These are phyloP conservation scores for Gadus chalcogrammus DNA, from an alignment of 2,113 vertebrate species.

Conservation along the genomic window DNA sequence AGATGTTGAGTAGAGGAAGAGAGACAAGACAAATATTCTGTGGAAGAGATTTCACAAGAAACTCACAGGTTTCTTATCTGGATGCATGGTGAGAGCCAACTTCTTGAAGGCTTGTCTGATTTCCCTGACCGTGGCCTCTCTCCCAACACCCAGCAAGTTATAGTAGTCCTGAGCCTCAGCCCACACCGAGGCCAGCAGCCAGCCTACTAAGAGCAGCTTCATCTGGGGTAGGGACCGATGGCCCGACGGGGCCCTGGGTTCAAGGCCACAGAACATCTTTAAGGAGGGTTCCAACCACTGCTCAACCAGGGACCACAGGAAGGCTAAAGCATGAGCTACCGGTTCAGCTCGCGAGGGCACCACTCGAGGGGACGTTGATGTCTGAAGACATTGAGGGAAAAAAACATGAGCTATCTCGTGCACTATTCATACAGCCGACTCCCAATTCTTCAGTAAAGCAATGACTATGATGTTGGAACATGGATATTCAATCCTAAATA, in stretches of 20 bases:
- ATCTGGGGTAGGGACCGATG: neutral
- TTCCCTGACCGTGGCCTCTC: constrained; percentile 89
- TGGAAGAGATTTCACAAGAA: neutral
- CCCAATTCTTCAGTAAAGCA: too few relatives aligned
- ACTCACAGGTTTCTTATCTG: constrained; percentile 97
- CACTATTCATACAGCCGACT: too few relatives aligned
- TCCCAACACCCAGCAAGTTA: constrained; percentile 83
- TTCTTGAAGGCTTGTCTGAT: constrained; percentile 96
- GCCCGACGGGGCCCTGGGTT: too few relatives aligned
- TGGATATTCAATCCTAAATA: too few relatives aligned
- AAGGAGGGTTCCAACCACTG: neutral
- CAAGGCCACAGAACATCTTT: neutral
- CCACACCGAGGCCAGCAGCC: constrained; percentile 52
- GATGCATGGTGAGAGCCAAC: constrained; percentile 92
- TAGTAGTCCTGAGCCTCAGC: constrained; percentile 84
- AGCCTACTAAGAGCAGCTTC: constrained; percentile 8
- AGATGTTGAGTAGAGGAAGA: constrained; percentile 47
- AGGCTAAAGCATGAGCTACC: too few relatives aligned
- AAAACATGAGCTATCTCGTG: too few relatives aligned
- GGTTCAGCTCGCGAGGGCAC: too few relatives aligned
- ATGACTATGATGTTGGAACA: too few relatives aligned
- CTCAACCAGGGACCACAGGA: neutral
- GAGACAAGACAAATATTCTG: neutral
- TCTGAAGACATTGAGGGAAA: too few relatives aligned
- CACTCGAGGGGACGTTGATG: too few relatives aligned